Evolutionary conservation across 2,888 invertebrate species (phyloP).

Genomic region (Dryocosmus kuriphilus): DNA sequence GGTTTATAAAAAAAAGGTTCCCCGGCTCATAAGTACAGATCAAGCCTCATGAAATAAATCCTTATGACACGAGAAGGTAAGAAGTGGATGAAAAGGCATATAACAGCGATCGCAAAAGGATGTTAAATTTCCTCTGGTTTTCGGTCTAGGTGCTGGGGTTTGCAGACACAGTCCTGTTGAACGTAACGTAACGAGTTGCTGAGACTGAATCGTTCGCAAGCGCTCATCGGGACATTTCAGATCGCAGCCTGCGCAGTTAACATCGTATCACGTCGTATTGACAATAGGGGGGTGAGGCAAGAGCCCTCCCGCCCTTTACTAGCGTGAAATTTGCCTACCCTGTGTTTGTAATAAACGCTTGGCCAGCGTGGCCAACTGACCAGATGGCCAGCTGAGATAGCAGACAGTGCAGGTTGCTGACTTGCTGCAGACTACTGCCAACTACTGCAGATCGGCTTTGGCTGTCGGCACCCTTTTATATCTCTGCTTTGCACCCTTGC

Average conservation of each 20-base stretch:
- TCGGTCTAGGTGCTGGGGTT: not conserved
- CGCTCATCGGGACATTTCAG: not conserved
- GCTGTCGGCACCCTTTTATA: not conserved
- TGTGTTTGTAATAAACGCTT: not conserved
- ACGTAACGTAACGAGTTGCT: not conserved
- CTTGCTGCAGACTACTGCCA: no score
- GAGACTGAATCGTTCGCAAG: not conserved
- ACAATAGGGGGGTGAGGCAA: not conserved
- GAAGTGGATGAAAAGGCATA: not conserved
- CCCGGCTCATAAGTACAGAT: not conserved
- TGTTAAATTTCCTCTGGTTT: not conserved
- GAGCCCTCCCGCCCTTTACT: conserved; percentile 6
- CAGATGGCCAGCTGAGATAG: no score
- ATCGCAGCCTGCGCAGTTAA: conserved; percentile 23
- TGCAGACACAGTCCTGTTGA: not conserved
- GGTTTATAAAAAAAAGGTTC: not conserved
- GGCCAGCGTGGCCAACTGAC: not conserved
- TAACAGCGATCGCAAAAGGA: not conserved
- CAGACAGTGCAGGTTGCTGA: not conserved
- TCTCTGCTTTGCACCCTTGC: conserved; percentile 12
- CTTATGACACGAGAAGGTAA: not conserved
- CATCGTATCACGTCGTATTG: conserved; percentile 5
- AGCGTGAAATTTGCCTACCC: not conserved
- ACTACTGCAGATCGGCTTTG: not conserved
- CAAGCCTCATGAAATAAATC: not conserved